Percentiles rank a stretch among this genome's conserved stretches.
These are phyloP conservation scores for Drosophila cardini DNA, from an alignment of 1,140 invertebrate species.

Conservation along the genomic window DNA sequence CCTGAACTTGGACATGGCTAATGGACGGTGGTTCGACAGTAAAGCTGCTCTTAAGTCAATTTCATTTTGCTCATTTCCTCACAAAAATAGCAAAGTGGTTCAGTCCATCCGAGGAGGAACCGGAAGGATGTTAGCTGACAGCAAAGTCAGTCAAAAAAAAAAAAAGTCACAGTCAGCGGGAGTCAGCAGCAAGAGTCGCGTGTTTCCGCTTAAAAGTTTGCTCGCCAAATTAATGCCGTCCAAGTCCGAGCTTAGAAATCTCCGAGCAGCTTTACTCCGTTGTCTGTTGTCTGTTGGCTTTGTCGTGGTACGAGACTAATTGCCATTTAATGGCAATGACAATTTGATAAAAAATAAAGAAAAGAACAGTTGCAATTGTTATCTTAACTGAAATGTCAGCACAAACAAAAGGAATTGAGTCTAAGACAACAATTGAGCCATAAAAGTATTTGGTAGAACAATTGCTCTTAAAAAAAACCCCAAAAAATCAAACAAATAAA, in stretches of 20 bases:
- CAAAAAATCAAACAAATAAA: constrained; percentile 66
- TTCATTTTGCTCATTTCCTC: constrained; percentile 53
- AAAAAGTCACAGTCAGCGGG: constrained; percentile 41
- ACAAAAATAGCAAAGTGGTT: background rate
- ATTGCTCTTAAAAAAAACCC: constrained; percentile 66
- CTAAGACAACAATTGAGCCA: constrained; percentile 62
- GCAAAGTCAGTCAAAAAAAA: constrained; percentile 36
- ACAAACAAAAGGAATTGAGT: constrained; percentile 50
- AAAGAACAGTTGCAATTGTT: constrained; percentile 48
- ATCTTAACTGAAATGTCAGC: constrained; percentile 20
- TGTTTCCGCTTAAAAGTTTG: constrained; percentile 75
- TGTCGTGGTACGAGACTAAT: constrained; percentile 49
- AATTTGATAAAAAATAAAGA: constrained; percentile 63
- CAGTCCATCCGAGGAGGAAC: background rate
- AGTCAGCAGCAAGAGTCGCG: constrained; percentile 48
- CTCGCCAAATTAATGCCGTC: constrained; percentile 7
- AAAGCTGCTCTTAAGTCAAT: constrained; percentile 69
- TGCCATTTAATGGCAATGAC: constrained; percentile 73
- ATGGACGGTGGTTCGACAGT: constrained; percentile 51
- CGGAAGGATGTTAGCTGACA: constrained; percentile 18
- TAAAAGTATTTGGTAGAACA: constrained; percentile 61
- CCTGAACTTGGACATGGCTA: constrained; percentile 40
- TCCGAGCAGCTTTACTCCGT: constrained; percentile 35
- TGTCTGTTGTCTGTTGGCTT: constrained; percentile 37
- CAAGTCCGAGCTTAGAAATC: constrained; percentile 3